Evolutionary conservation across 1,140 invertebrate species (phyloP), one percentile per base, ranked within the genome.

Genomic region (Cyclargus thomasi): DNA sequence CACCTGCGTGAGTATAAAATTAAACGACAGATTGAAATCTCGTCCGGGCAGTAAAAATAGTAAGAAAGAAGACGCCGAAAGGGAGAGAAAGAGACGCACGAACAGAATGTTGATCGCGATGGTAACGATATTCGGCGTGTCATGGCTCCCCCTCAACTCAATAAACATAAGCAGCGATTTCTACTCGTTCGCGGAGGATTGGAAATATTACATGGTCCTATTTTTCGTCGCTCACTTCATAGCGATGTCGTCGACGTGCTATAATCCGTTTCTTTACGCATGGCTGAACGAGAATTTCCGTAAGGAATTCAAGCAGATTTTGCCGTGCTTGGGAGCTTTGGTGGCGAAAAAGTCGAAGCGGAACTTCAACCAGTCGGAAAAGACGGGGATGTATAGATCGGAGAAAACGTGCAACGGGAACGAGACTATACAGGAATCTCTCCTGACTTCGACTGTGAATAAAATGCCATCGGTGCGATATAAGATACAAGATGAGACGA

Each of bases 251-350:
- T 98, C 97, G 5, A 97, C 97, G 0, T 97, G 97, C 82, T 99
- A 98, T 90, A 99, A 99, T 89, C 97, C 97, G 0, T 93, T 94
- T 72, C 82, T 94, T 77, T 99, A 99, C 87, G 97, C 98, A 18
- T 99, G 98, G 97, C 94, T 99, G 81, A 99, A 99, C 88, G 98
- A 99, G 71, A 99, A 98, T 88, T 99, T 99, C 83, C 94, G 97
- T 47, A 98, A 99, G 86, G 97, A 99, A 85, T 99, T 99, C 83
- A 97, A 97, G 70, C 92, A 95, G 64, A 85, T 85, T 17, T 85
- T 96, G 68, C 95, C 95, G 8, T 96, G 95, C 84, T 95, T 95
- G 72, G 90, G 89, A 67, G 86, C 91, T 20, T 90, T 91, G 66
- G 84, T 83, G 10, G 79, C 77, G 17, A 87, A 82, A 66, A 86